A percentile compares a stretch with the other conserved stretches of the same genome.
phyloP scores from a whole-genome alignment of 2,797 vertebrate genomes.

The Cryptoblepharus egeriae region DNA sequence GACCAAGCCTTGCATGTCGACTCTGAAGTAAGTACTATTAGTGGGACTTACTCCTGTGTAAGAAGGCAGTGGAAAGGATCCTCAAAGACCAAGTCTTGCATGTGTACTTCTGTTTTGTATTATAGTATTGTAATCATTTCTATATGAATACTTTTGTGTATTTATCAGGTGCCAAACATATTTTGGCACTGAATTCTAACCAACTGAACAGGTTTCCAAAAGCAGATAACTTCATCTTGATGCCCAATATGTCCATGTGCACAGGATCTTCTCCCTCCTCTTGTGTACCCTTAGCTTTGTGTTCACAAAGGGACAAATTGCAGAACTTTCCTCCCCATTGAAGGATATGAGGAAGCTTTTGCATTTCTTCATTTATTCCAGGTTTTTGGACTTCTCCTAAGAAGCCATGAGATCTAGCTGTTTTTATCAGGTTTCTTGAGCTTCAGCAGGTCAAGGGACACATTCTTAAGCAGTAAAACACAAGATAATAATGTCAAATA shows the following conservation, averaged over 20 bases:
- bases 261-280: background rate
- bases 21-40: too few relatives aligned
- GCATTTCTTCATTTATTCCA: too few relatives aligned
- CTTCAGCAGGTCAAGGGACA: background rate
- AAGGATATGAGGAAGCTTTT: background rate
- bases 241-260: background rate
- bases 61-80: too few relatives aligned
- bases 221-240: background rate
- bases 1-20: too few relatives aligned
- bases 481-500: background rate
- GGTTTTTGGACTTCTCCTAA: background rate
- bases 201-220: too few relatives aligned
- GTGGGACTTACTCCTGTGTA: too few relatives aligned
- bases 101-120: too few relatives aligned
- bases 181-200: background rate
- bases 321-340: background rate
- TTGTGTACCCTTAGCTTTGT: background rate
- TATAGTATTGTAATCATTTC: too few relatives aligned
- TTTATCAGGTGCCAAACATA: background rate
- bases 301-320: background rate
- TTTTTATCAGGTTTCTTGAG: background rate
- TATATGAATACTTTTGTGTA: too few relatives aligned
- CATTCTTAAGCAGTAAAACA: background rate
- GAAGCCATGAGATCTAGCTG: background rate
- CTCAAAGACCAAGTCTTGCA: too few relatives aligned